Evolutionary conservation across 2,888 invertebrate genomes (phyloP).

Genomic region (Chrysolina americana): DNA sequence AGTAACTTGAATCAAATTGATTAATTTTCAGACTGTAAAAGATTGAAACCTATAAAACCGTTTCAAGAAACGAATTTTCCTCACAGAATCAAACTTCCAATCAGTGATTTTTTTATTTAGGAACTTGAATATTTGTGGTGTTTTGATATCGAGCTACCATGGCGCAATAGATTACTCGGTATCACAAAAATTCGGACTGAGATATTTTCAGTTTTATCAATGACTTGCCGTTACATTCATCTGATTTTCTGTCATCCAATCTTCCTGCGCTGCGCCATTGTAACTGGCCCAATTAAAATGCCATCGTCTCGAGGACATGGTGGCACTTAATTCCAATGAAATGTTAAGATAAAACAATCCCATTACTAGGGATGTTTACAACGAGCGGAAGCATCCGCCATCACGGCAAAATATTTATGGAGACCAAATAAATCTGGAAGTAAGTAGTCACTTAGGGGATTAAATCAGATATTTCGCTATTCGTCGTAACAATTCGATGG

Average conservation of each 20-base stretch:
- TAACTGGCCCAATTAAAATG: constrained; percentile 47
- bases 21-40: too few species aligned
- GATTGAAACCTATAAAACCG: too few species aligned
- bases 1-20: too few species aligned
- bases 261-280: constrained; percentile 34
- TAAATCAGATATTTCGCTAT: constrained; percentile 57
- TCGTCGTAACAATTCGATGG: constrained; percentile 38
- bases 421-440: constrained; percentile 59
- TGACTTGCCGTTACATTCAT: neutral
- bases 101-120: too few species aligned
- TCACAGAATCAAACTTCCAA: too few species aligned
- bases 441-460: constrained; percentile 58
- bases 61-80: too few species aligned
- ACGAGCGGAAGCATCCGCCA: constrained; percentile 53
- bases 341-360: constrained; percentile 69
- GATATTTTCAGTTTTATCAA: neutral
- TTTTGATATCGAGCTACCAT: too few species aligned
- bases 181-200: neutral
- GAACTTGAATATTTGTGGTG: too few species aligned
- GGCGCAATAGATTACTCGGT: neutral
- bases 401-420: constrained; percentile 60
- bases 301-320: constrained; percentile 48
- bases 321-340: constrained; percentile 68
- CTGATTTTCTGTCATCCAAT: neutral
- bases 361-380: constrained; percentile 65